A percentile compares a stretch with the other conserved stretches of the same genome.
phyloP scores from a whole-genome alignment of 1,140 invertebrate genomes.

The Drosophila busckii region DNA sequence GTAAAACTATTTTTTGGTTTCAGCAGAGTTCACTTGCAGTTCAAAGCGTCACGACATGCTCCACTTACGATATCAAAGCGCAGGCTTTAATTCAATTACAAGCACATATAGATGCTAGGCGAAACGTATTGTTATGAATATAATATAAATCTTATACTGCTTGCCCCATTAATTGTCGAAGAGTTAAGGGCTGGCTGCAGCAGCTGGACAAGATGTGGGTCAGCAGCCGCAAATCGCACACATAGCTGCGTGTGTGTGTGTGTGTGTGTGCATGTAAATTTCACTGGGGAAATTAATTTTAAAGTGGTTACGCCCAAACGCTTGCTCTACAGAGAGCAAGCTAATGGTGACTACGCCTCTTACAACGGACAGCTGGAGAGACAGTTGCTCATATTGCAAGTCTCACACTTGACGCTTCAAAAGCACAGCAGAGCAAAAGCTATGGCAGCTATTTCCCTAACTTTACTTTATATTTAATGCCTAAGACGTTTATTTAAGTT shows the following conservation, averaged over 20 bases:
- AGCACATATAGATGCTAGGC: background rate
- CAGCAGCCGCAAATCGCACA: constrained; percentile 1
- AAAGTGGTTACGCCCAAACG: constrained; percentile 32
- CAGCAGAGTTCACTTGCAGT: constrained; percentile 16
- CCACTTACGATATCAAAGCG: constrained; percentile 8
- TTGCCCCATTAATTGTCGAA: constrained; percentile 10
- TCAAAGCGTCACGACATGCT: constrained; percentile 28
- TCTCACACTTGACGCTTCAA: too few species aligned
- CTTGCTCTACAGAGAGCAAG: too few species aligned
- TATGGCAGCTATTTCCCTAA: too few species aligned
- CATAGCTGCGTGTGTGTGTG: background rate
- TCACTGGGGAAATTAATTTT: constrained; percentile 43
- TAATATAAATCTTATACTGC: constrained; percentile 19
- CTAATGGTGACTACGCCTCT: too few species aligned
- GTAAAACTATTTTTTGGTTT: background rate
- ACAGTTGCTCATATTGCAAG: too few species aligned
- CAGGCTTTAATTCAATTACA: constrained; percentile 21
- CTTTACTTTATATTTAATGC: too few species aligned
- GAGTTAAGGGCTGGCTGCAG: constrained; percentile 5
- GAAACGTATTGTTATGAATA: background rate
- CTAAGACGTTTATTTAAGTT: too few species aligned
- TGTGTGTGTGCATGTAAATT: constrained; percentile 26
- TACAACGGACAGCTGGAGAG: too few species aligned
- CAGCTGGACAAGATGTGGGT: constrained; percentile 19
- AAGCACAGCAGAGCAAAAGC: too few species aligned